Evolutionary conservation across 35 echinoderm and acorn worm genomes (phyloP).

Genomic region (Chiridota heheva): DNA sequence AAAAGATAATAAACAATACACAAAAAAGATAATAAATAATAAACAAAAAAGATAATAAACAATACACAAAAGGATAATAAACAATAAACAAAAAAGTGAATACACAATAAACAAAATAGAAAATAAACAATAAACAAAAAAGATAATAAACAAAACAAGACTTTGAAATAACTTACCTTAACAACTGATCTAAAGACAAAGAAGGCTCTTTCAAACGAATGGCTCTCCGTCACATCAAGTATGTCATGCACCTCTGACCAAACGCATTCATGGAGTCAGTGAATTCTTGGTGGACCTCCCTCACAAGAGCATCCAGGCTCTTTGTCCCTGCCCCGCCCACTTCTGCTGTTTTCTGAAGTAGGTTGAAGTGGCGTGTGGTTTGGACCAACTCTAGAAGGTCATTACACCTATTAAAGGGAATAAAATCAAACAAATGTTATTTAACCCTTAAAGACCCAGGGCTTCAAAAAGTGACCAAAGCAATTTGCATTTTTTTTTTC

Average conservation of each 20-base stretch:
- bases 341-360: conserved; percentile 88
- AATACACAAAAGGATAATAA: no score
- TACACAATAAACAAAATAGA: no score
- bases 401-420: conserved; percentile 75
- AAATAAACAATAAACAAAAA: no score
- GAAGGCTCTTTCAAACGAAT: conserved; percentile 94
- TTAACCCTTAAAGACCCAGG: no score
- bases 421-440: no score
- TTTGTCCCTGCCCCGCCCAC: conserved; percentile 96
- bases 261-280: conserved; percentile 74
- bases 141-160: no score
- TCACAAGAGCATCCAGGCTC: conserved; percentile 88
- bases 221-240: conserved; percentile 77
- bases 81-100: no score
- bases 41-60: no score
- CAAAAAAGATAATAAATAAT: no score
- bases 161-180: conserved; percentile 85
- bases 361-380: conserved; percentile 93
- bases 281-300: conserved; percentile 93
- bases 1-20: no score
- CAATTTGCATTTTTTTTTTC: no score
- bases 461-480: no score
- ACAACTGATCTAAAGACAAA: conserved; percentile 92
- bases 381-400: conserved; percentile 91
- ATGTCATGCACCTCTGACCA: conserved; percentile 75